Conservation (phyloP, 2,797 vertebrate genomes). For the Sebastes cheni region DNA sequence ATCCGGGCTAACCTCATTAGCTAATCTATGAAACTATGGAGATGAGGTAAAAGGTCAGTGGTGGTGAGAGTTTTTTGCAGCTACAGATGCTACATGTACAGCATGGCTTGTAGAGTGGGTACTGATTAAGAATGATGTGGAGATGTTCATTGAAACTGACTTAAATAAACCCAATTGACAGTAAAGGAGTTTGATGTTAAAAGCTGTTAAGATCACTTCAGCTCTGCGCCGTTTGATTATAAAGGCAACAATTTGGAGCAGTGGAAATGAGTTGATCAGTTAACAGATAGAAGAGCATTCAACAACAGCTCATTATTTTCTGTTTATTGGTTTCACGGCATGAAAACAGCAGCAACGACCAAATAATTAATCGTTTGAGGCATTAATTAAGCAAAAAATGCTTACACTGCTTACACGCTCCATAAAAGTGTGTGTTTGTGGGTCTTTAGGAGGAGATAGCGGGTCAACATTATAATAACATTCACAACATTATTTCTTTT, state of each 20-base stretch:
- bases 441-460: not conserved
- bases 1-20: slow-evolving; percentile 39
- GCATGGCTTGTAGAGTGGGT: not conserved
- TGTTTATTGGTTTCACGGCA: not conserved
- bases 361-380: not conserved
- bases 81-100: not conserved
- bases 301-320: not conserved
- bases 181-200: not conserved
- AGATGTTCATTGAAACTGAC: not conserved
- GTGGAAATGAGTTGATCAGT: not conserved
- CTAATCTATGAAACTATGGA: slow-evolving; percentile 13
- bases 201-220: not conserved
- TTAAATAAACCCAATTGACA: not conserved
- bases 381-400: not conserved
- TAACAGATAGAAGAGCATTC: not conserved
- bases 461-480: not conserved
- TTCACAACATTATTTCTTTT: no score
- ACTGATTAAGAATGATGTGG: not conserved
- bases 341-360: not conserved
- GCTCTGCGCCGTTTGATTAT: not conserved
- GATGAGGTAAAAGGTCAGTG: slow-evolving; percentile 26
- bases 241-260: not conserved
- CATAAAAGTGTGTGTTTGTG: not conserved
- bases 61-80: not conserved
- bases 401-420: not conserved